Evolutionary conservation across 1,140 invertebrate species (phyloP), one percentile per base, ranked within the genome.

Genomic region (Stegodyphus dumicola): DNA sequence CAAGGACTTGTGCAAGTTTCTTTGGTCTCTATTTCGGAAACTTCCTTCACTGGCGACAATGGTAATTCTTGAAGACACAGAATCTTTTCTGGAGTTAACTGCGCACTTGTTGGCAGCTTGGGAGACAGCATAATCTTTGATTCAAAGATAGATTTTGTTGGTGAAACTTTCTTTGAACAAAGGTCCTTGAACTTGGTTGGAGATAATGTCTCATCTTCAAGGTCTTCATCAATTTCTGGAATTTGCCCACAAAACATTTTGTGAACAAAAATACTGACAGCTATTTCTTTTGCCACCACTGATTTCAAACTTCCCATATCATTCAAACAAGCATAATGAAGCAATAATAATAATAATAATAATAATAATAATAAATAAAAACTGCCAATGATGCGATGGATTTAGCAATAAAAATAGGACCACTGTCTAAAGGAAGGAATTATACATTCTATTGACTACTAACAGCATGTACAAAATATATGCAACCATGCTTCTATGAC

Each of bases 131-230:
- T 52, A 6, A 84, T 65, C 18, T 84, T 84, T 7, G 54, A 6
- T 81, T 81, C 79, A 74, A 73, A 81, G 5, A 51, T 65, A 10
- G 75, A 77, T 15, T 77, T 85, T 52, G 83, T 77, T 9, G 83
- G 80, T 6, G 80, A 84, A 18, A 76, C 80, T 69, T 84, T 84
- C 51, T 84, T 84, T 13, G 80, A 84, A 33, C 80, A 84, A 15
- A 84, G 60, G 73, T 84, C 80, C 18, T 84, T 84, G 17, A 84
- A 84, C 73, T 84, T 84, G 15, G 65, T 84, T 54, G 80, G 80
- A 7, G 80, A 84, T 13, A 84, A 48, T 7, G 71, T 51, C 11
- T 84, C 80, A 2, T 84, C 80, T 53, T 84, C 80, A 54, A 75
- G 74, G 52, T 77, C 71, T 77, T 76, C 70, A 9, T 81, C 81